Percentiles rank a stretch among this genome's conserved stretches.
These are phyloP conservation scores for Pristionchus pacificus DNA, from an alignment of 1,140 invertebrate genomes.

Conservation along the genomic window DNA sequence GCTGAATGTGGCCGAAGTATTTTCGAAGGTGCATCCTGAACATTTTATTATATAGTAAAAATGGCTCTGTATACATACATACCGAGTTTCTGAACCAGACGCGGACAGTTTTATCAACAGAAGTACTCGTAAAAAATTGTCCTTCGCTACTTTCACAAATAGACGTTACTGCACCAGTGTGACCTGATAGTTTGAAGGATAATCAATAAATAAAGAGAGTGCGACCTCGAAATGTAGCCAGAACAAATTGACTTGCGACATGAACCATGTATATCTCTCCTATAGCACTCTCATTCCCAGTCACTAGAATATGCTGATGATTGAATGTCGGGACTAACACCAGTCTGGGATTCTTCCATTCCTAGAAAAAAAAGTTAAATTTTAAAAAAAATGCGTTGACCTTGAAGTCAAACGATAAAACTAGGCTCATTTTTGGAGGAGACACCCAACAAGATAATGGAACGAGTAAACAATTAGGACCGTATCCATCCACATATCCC, in stretches of 20 bases:
- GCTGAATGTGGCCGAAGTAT: conserved; percentile 33
- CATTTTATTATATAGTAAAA: not conserved
- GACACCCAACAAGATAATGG: conserved; percentile 56
- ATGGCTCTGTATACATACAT: conserved; percentile 28
- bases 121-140: conserved; percentile 47
- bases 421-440: conserved; percentile 53
- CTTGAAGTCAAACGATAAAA: conserved; percentile 24
- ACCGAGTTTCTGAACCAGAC: conserved; percentile 43
- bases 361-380: conserved; percentile 38
- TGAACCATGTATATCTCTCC: conserved; percentile 57
- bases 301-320: conserved; percentile 52
- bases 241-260: conserved; percentile 49
- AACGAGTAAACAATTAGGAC: conserved; percentile 46
- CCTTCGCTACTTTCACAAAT: conserved; percentile 45
- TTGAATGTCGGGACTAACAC: conserved; percentile 52
- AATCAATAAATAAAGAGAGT: not conserved
- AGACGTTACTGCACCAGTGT: conserved; percentile 49
- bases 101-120: conserved; percentile 42
- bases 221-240: conserved; percentile 48
- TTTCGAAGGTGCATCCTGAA: conserved; percentile 13
- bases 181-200: conserved; percentile 33
- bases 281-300: conserved; percentile 42
- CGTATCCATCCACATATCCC: conserved; percentile 52
- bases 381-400: conserved; percentile 1
- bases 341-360: conserved; percentile 42